phyloP scores from a whole-genome alignment of 2,797 vertebrate genomes.

The Oryzias dopingdopingensis region DNA sequence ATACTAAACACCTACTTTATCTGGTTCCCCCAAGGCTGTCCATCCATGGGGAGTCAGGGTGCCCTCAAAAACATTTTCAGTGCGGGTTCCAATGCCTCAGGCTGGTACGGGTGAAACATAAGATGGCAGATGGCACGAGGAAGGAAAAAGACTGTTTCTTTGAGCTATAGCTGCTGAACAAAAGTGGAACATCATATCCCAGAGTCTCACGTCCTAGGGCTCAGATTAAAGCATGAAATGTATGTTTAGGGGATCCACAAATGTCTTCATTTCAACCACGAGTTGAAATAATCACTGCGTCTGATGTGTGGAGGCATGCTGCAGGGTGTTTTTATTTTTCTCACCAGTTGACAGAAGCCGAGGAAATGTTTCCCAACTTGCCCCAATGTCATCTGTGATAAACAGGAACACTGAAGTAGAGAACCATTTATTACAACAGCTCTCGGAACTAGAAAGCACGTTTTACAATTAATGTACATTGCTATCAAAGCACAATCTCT shows the following conservation, averaged over 20 bases:
- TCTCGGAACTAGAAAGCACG: constrained; percentile 1
- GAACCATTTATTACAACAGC: constrained; percentile 29
- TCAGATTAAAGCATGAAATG: constrained; percentile 72
- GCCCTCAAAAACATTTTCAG: constrained; percentile 75
- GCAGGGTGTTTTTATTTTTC: constrained; percentile 52
- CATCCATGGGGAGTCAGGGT: constrained; percentile 74
- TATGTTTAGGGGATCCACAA: constrained; percentile 58
- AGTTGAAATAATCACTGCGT: constrained; percentile 65
- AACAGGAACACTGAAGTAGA: constrained; percentile 25
- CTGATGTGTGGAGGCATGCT: constrained; percentile 66
- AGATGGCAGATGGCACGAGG: constrained; percentile 80
- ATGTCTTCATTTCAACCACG: constrained; percentile 67
- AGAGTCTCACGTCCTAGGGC: constrained; percentile 60
- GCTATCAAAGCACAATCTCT: constrained; percentile 15
- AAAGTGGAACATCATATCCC: constrained; percentile 73
- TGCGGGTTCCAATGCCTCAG: constrained; percentile 70
- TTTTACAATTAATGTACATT: constrained; percentile 10
- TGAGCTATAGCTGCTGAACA: constrained; percentile 71
- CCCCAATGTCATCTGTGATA: constrained; percentile 56
- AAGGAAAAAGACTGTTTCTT: constrained; percentile 69
- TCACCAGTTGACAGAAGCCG: constrained; percentile 49
- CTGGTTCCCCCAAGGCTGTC: constrained; percentile 74
- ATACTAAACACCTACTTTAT: constrained; percentile 83
- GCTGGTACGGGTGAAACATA: constrained; percentile 77
- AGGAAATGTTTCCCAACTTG: constrained; percentile 50